Percentiles rank a stretch among this genome's conserved stretches.
These are phyloP conservation scores for Zalophus californianus DNA, from an alignment of 2,797 vertebrate genomes.

Conservation along the genomic window DNA sequence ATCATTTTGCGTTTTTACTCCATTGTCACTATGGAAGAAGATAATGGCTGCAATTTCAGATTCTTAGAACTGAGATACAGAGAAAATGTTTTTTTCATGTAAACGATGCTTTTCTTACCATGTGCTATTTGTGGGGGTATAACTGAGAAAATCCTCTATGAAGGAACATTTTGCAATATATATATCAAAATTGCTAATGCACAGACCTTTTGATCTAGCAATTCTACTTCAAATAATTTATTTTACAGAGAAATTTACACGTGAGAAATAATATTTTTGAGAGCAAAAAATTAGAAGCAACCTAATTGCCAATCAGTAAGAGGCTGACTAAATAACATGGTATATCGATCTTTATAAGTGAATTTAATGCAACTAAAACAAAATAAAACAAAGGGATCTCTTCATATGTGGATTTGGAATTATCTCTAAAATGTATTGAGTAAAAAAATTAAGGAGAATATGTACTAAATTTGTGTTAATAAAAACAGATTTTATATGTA, in stretches of 20 bases:
- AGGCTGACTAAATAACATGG: neutral
- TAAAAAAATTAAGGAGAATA: neutral
- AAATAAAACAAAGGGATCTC: neutral
- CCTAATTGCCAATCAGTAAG: neutral
- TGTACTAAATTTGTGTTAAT: neutral
- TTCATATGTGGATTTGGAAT: neutral
- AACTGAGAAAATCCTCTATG: neutral
- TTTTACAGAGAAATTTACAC: neutral
- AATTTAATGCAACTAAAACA: neutral
- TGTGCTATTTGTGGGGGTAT: neutral
- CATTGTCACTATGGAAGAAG: neutral
- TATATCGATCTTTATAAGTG: neutral
- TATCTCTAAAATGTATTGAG: neutral
- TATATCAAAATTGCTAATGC: neutral
- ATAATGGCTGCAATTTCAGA: conserved; percentile 53
- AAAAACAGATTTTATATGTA: neutral
- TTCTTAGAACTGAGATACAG: conserved; percentile 33
- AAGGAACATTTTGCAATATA: neutral
- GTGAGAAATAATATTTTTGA: conserved; percentile 2
- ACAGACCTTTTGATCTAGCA: neutral
- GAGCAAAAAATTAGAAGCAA: neutral
- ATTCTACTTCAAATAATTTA: conserved; percentile 10
- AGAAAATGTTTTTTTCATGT: neutral
- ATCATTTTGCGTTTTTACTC: conserved; percentile 34
- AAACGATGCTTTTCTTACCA: neutral